Percentiles rank a stretch among this genome's conserved stretches.
These are phyloP conservation scores for Drosophila willistoni DNA, from an alignment of 1,140 invertebrate species.

Conservation along the genomic window DNA sequence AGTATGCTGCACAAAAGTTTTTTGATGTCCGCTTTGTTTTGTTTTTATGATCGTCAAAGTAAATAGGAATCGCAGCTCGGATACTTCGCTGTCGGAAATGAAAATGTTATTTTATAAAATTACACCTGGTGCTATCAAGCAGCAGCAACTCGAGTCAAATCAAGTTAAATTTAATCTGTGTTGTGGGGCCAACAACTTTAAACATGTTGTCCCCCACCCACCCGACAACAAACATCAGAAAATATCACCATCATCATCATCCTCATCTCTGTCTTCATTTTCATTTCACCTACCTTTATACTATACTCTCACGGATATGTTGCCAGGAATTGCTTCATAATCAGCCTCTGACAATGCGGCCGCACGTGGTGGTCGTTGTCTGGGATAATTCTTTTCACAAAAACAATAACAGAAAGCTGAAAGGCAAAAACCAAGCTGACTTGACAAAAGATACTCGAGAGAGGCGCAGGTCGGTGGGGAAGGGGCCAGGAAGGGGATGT, in stretches of 20 bases:
- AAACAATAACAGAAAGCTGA: constrained; percentile 30
- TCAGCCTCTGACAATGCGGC: constrained; percentile 49
- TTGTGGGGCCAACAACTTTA: constrained; percentile 59
- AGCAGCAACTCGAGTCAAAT: constrained; percentile 30
- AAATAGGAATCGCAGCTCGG: constrained; percentile 70
- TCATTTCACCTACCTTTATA: constrained; percentile 24
- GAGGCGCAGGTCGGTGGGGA: background rate
- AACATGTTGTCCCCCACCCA: constrained; percentile 15
- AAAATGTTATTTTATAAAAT: constrained; percentile 72
- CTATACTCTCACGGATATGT: constrained; percentile 54
- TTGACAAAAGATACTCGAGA: constrained; percentile 52
- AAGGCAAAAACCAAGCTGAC: constrained; percentile 22
- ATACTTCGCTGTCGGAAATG: constrained; percentile 36
- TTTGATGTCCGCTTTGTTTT: background rate
- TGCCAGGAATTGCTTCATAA: constrained; percentile 59
- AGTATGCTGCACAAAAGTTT: constrained; percentile 46
- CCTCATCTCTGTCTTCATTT: constrained; percentile 26
- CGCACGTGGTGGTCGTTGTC: constrained; percentile 48
- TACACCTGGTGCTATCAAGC: constrained; percentile 53
- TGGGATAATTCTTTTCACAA: constrained; percentile 38
- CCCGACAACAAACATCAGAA: too few species aligned
- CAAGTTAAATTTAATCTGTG: constrained; percentile 51
- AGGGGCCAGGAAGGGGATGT: background rate
- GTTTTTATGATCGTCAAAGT: constrained; percentile 64
- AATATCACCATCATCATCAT: constrained; percentile 3